Conservation (phyloP, 1,140 invertebrate genomes). For the Nasonia giraulti region DNA sequence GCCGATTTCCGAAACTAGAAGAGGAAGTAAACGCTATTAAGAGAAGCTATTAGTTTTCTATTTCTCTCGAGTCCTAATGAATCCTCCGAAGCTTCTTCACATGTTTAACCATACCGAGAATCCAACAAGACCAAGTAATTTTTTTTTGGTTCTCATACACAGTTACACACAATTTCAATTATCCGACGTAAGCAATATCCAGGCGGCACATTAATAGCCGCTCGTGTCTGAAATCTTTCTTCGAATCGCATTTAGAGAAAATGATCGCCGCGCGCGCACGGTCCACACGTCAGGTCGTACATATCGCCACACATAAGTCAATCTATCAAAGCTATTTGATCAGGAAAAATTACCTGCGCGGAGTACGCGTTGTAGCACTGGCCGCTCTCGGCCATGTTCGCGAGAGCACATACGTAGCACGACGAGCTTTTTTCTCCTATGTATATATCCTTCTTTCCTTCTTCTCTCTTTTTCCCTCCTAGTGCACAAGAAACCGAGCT, state of each 20-base stretch:
- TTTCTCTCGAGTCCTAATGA: neutral
- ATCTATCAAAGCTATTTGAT: slow-evolving; percentile 49
- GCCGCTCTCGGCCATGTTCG: neutral
- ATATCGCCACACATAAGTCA: slow-evolving; percentile 25
- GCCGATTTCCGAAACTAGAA: slow-evolving; percentile 3
- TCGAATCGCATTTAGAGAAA: slow-evolving; percentile 26
- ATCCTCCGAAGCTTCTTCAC: neutral
- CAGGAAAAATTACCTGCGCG: slow-evolving; percentile 43
- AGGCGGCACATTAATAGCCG: slow-evolving; percentile 1
- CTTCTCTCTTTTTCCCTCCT: slow-evolving; percentile 35
- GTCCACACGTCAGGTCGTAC: slow-evolving; percentile 7
- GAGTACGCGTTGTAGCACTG: slow-evolving; percentile 14
- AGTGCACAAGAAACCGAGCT: slow-evolving; percentile 46
- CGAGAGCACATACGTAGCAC: neutral
- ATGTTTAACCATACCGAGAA: neutral
- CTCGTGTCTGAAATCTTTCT: neutral
- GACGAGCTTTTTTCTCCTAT: slow-evolving; percentile 12
- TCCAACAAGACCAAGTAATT: neutral
- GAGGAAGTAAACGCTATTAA: slow-evolving; percentile 41
- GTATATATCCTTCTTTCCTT: neutral
- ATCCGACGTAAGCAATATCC: slow-evolving; percentile 10
- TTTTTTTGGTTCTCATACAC: neutral
- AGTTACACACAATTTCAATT: slow-evolving; percentile 21
- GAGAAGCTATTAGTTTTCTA: slow-evolving; percentile 25
- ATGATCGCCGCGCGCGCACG: neutral